Evolutionary conservation across 2,113 vertebrate species (phyloP), one percentile per base, ranked within the genome.

Genomic region (Pithys albifrons): DNA sequence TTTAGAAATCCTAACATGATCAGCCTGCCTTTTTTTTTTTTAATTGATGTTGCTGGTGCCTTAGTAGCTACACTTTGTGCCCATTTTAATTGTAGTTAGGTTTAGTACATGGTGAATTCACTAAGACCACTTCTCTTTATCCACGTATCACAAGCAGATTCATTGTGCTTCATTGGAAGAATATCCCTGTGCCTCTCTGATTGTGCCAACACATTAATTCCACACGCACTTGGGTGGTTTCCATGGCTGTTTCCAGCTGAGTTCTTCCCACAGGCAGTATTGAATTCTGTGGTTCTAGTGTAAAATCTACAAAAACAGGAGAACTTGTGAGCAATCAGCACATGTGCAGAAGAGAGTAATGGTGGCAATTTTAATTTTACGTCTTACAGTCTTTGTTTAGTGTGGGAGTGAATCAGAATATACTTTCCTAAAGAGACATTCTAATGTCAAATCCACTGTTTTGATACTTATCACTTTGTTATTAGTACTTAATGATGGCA

Each of bases 341-440:
- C 17, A n/a, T 37, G 9, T 0, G 0, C 10, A n/a, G 12, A 61
- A 19, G 28, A 37, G 33, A 14, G 6, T 70, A 19, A 7, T 24
- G 25, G 17, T n/a, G 23, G 4, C 9, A 75, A 14, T 23, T 64
- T 80, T 48, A 9, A 25, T 70, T 65, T 74, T 90, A n/a, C 69
- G 3, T n/a, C 29, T 48, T 48, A n/a, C 7, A 14, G 41, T 49
- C 12, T 37, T n/a, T 1, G 1, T 70, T 54, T 66, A 25, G 2
- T 46, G 27, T 2, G 3, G 22, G 19, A 69, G 16, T 52, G n/a
- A 57, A 69, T 11, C 29, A 62, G 12, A 61, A 54, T 33, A 64
- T 5, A 12, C 8, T 70, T 84, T 52, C 23, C 25, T 54, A 62
- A 78, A 70, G 8, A 48, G 33, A 19, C 1, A 4, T 45, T 45